Evolutionary conservation across 2,797 vertebrate genomes (phyloP).

Genomic region (Epinephelus coioides): DNA sequence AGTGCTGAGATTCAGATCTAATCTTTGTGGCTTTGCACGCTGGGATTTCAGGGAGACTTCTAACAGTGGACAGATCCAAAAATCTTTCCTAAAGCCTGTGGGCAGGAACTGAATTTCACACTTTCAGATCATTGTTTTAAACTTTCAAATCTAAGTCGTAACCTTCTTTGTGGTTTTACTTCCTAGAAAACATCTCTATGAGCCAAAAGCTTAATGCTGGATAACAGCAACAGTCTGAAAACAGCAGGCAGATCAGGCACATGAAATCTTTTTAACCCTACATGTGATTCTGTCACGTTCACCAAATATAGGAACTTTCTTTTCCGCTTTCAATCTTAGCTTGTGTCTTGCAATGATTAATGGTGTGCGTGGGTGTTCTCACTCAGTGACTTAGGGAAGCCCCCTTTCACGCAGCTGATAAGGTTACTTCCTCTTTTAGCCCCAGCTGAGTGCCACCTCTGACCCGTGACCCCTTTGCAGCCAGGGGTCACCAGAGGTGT

Average conservation of each 20-base stretch:
- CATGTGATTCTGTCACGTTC: conserved; percentile 23
- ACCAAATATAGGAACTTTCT: conserved; percentile 21
- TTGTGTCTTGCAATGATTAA: conserved; percentile 43
- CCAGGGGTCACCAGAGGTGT: conserved; percentile 67
- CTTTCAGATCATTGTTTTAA: conserved; percentile 4
- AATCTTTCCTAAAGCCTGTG: conserved; percentile 2
- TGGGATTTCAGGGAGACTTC: conserved; percentile 34
- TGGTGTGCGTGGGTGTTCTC: conserved; percentile 66
- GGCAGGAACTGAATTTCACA: background rate
- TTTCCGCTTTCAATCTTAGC: conserved; percentile 11
- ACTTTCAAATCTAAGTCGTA: conserved; percentile 19
- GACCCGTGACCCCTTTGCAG: conserved; percentile 58
- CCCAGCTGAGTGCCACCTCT: conserved; percentile 68
- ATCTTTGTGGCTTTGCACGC: conserved; percentile 37
- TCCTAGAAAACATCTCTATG: conserved; percentile 15
- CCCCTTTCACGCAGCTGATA: conserved; percentile 73
- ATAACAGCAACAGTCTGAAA: background rate
- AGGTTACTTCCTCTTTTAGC: conserved; percentile 76
- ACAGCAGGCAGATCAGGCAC: background rate
- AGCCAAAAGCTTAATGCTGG: background rate
- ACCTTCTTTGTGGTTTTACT: conserved; percentile 8
- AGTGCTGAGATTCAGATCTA: conserved; percentile 24
- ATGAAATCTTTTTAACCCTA: background rate
- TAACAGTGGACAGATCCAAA: conserved; percentile 14
- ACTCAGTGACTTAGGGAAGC: conserved; percentile 37